Percentiles rank a stretch among this genome's conserved stretches.
Evolutionary conservation across 2,797 vertebrate genomes (phyloP).

Genomic region (Silurus aristotelis): DNA sequence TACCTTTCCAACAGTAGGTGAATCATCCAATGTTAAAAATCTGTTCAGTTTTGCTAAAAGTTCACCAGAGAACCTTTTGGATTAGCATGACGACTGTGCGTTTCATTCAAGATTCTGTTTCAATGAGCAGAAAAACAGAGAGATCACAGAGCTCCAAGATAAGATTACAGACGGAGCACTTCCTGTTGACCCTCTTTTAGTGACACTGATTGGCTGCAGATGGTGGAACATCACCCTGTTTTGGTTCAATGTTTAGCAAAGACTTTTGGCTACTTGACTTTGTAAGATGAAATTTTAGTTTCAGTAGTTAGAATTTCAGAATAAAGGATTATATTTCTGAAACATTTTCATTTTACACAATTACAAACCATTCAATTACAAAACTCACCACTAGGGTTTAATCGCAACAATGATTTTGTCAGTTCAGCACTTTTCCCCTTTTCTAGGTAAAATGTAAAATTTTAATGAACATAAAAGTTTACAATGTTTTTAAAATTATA

Average conservation of each 20-base stretch:
- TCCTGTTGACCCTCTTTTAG: background rate
- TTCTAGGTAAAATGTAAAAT: background rate
- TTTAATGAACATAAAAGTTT: background rate
- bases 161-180: background rate
- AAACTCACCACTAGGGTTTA: background rate
- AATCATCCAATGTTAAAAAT: background rate
- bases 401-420: background rate
- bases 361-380: background rate
- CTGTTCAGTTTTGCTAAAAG: background rate
- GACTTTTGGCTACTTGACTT: background rate
- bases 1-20: background rate
- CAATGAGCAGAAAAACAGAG: background rate
- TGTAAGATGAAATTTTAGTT: background rate
- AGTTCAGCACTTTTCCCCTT: background rate
- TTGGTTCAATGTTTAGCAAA: background rate
- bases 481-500: background rate
- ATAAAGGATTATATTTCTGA: background rate
- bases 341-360: background rate
- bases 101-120: background rate
- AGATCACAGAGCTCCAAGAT: background rate
- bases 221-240: background rate
- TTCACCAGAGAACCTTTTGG: background rate
- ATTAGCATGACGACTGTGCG: background rate
- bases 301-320: background rate
- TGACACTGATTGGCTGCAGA: constrained; percentile 14